These are phyloP conservation scores for Drosophila equinoxialis DNA, from an alignment of 1,140 invertebrate genomes.

Conservation along the genomic window DNA sequence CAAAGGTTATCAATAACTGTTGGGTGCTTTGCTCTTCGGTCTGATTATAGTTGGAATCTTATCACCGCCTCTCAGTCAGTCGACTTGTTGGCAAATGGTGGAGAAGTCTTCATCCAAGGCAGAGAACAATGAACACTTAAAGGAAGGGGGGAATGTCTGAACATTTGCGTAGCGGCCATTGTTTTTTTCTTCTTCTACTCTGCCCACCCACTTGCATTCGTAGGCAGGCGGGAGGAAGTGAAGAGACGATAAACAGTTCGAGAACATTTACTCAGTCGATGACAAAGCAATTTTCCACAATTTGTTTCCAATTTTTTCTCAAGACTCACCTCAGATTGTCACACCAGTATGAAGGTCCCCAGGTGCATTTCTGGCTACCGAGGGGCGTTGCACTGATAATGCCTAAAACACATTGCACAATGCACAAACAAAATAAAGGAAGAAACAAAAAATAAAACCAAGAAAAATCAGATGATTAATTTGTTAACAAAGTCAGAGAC, in stretches of 20 bases:
- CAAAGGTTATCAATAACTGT: slow-evolving; percentile 50
- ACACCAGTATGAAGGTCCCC: slow-evolving; percentile 93
- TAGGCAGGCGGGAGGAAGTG: slow-evolving; percentile 1
- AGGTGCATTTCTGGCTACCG: slow-evolving; percentile 86
- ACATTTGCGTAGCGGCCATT: slow-evolving; percentile 54
- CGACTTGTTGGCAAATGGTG: background rate
- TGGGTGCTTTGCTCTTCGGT: slow-evolving; percentile 10
- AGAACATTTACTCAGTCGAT: slow-evolving; percentile 17
- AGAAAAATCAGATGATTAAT: slow-evolving; percentile 41
- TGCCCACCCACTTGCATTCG: slow-evolving; percentile 12
- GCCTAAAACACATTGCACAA: slow-evolving; percentile 49
- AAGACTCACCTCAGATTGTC: slow-evolving; percentile 87
- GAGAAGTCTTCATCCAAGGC: slow-evolving; percentile 17
- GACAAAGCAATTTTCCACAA: slow-evolving; percentile 45
- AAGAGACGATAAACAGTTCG: slow-evolving; percentile 24
- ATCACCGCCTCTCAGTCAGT: slow-evolving; percentile 32
- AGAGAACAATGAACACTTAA: slow-evolving; percentile 41
- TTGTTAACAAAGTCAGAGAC: background rate
- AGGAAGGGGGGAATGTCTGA: slow-evolving; percentile 32
- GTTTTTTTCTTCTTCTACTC: slow-evolving; percentile 23
- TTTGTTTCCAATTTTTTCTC: slow-evolving; percentile 27
- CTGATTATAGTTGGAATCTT: slow-evolving; percentile 34
- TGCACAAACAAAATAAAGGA: slow-evolving; percentile 18
- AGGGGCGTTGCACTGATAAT: slow-evolving; percentile 73
- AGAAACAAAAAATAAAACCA: slow-evolving; percentile 3